Percentiles rank a stretch among this genome's conserved stretches.
phyloP scores from a whole-genome alignment of 2,888 invertebrate genomes.

The Protula sp. region DNA sequence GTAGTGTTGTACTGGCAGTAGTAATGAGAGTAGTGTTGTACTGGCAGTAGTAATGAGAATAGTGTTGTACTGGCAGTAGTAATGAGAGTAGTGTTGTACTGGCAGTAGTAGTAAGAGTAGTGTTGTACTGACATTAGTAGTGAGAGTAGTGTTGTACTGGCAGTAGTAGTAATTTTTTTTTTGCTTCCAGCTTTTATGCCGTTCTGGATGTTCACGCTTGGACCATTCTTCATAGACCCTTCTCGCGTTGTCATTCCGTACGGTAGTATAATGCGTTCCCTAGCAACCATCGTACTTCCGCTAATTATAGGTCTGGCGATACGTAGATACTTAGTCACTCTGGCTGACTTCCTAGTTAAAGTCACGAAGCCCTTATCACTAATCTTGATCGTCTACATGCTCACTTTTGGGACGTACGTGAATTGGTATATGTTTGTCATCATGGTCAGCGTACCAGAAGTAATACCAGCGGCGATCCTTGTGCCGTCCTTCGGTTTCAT shows the following conservation, averaged over 20 bases:
- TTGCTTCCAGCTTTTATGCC: constrained; percentile 54
- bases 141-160: no score
- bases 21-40: no score
- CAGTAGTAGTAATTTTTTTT: no score
- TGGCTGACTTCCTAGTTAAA: constrained; percentile 44
- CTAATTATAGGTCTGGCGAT: constrained; percentile 54
- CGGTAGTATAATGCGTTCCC: constrained; percentile 48
- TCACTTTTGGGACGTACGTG: constrained; percentile 52
- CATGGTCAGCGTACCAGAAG: constrained; percentile 42
- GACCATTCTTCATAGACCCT: constrained; percentile 34
- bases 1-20: no score
- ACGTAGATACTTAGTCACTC: constrained; percentile 28
- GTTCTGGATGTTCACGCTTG: constrained; percentile 56
- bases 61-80: no score
- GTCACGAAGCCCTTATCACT: constrained; percentile 52
- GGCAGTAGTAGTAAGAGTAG: no score
- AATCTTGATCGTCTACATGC: constrained; percentile 51
- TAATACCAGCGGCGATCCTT: constrained; percentile 49
- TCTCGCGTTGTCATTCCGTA: constrained; percentile 48
- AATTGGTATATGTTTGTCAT: constrained; percentile 51
- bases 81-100: no score
- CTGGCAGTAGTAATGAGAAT: no score
- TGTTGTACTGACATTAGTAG: no score
- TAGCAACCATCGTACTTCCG: constrained; percentile 53
- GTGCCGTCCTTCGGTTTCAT: constrained; percentile 56